These are phyloP conservation scores for Chromoteleia sp. DNA, from an alignment of 2,888 invertebrate genomes.

Conservation along the genomic window DNA sequence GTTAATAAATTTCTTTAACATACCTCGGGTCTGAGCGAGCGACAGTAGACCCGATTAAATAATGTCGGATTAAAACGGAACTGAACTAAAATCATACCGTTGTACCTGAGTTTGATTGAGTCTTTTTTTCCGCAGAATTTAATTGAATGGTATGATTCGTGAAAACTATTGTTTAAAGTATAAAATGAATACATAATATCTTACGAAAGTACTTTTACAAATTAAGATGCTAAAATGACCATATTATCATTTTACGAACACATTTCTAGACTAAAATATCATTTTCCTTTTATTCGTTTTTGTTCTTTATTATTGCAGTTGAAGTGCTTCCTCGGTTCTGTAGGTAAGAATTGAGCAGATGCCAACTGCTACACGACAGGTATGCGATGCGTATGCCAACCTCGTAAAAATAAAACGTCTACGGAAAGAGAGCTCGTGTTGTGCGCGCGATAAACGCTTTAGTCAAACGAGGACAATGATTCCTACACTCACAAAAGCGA, in stretches of 20 bases:
- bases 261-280: neutral
- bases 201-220: too few relatives aligned
- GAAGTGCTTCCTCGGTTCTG: conserved; percentile 34
- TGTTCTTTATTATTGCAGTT: conserved; percentile 8
- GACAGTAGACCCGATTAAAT: too few relatives aligned
- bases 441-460: conserved; percentile 59
- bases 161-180: too few relatives aligned
- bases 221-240: too few relatives aligned
- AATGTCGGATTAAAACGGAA: too few relatives aligned
- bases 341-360: conserved; percentile 74
- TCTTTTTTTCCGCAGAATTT: too few relatives aligned
- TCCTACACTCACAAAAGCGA: conserved; percentile 29
- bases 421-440: conserved; percentile 57
- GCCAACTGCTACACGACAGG: conserved; percentile 77
- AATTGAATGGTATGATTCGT: too few relatives aligned
- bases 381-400: conserved; percentile 72
- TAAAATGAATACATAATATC: too few relatives aligned
- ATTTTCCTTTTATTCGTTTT: conserved; percentile 1
- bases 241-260: neutral
- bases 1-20: too few relatives aligned
- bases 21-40: too few relatives aligned
- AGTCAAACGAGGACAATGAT: conserved; percentile 54
- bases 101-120: too few relatives aligned
- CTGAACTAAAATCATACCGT: too few relatives aligned
- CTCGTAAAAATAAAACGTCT: conserved; percentile 68